Base-by-base conservation (phyloP, 2,113 vertebrate species). In the Oxyruncus cristatus region DNA sequence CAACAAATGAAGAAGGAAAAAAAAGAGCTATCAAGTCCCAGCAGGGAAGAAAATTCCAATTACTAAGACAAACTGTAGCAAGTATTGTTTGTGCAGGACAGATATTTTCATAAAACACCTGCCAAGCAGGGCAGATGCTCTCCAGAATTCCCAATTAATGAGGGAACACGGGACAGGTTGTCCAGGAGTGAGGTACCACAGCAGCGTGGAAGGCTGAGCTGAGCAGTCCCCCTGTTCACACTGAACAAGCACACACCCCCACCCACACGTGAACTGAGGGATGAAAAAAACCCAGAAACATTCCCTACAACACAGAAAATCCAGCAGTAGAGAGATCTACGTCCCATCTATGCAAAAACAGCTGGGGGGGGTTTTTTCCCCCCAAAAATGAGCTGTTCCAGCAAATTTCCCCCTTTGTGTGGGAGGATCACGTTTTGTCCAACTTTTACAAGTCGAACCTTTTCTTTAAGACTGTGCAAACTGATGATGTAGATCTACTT, bases 41-140 rank as follows among this genome's bases (percentile, higher is more conserved):
- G 85, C 72, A 93, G 90, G 92, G 88, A 86, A 46, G 88, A 87
- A 90, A 91, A 94, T 96, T 95, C 82, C 93, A 94, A 94, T 96
- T 96, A 93, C 85, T 65, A 90, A 81, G 82, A 89, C 80, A 93
- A 94, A 91, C 73, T 53, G 70, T 78, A 77, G 77, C 88, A 89
- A 80, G 85, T 19, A 66, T 23, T 81, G 65, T 65, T 94, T 85
- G 74, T 68, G 79, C 70, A 91, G 94, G 88, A 76, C 70, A 85
- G 83, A 79, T 67, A 91, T 89, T 95, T 92, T 88, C 84, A 89
- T 71, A 35, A 94, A 75, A 82, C 82, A 92, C 81, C 75, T 92
- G 92, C 89, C 82, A 77, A 66, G 89, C 81, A 74, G 61, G 67
- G 67, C 91, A 82, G 88, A 63, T 89, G 75, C 47, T 84, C 14